These are phyloP conservation scores for Lordiphosa fenestrarum DNA, from an alignment of 2,888 invertebrate genomes.

Conservation along the genomic window DNA sequence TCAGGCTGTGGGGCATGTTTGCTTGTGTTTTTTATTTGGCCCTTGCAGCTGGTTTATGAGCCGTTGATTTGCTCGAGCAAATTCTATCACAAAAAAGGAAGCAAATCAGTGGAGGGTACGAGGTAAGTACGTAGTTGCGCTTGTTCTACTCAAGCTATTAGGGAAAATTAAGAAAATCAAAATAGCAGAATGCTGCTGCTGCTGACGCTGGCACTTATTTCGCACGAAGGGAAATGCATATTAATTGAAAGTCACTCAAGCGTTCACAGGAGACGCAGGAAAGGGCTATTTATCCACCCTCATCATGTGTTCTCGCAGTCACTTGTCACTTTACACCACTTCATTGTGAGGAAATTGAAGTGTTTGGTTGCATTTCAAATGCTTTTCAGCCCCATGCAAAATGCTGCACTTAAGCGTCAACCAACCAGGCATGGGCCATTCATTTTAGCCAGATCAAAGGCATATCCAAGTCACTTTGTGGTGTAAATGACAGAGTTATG, in stretches of 20 bases:
- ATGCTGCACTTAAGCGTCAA: conserved; percentile 38
- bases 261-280: conserved; percentile 1
- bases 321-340: conserved; percentile 2
- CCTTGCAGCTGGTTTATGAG: conserved; percentile 41
- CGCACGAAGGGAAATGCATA: conserved; percentile 43
- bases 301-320: conserved; percentile 18
- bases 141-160: not conserved
- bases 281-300: conserved; percentile 15
- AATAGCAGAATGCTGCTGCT: conserved; percentile 3
- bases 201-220: conserved; percentile 14
- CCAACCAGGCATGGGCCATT: conserved; percentile 27
- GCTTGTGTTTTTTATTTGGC: conserved; percentile 50
- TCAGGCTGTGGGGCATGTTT: conserved; percentile 59
- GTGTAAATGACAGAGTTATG: conserved; percentile 37
- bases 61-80: conserved; percentile 55
- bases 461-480: conserved; percentile 24
- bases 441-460: conserved; percentile 54
- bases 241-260: conserved; percentile 57
- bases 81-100: conserved; percentile 37
- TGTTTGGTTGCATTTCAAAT: conserved; percentile 52
- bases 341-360: conserved; percentile 5
- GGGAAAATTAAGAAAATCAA: conserved; percentile 24
- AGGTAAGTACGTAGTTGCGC: conserved; percentile 4
- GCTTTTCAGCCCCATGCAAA: conserved; percentile 34
- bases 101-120: conserved; percentile 23